Conservation (phyloP, 1,140 invertebrate genomes). For the Drosophila auraria region DNA sequence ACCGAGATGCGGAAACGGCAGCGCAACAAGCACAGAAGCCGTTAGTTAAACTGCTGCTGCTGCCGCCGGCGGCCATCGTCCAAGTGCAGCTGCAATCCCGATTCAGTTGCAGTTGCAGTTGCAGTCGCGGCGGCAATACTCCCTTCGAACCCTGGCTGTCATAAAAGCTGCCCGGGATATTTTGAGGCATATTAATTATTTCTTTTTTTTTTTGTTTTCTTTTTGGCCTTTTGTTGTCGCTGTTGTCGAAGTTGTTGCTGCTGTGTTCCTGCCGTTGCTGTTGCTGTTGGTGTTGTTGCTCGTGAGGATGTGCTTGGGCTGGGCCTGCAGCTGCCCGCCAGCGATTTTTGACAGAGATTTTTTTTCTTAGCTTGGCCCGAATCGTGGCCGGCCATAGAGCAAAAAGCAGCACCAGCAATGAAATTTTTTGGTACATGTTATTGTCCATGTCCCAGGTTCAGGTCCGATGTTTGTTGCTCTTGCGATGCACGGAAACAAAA, state of each 20-base stretch:
- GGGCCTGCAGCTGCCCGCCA: constrained; percentile 75
- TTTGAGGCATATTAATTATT: constrained; percentile 84
- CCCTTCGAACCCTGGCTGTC: constrained; percentile 74
- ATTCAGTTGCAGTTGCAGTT: constrained; percentile 51
- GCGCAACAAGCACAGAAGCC: constrained; percentile 82
- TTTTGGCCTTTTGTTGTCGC: constrained; percentile 71
- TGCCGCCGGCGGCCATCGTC: constrained; percentile 59
- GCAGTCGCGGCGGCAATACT: constrained; percentile 18
- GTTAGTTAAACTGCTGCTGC: constrained; percentile 77
- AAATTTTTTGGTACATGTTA: constrained; percentile 81
- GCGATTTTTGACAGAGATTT: constrained; percentile 80
- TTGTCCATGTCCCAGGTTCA: constrained; percentile 77
- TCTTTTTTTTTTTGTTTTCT: constrained; percentile 47
- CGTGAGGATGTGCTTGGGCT: constrained; percentile 78
- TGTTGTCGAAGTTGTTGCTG: constrained; percentile 58
- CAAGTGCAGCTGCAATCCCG: constrained; percentile 67
- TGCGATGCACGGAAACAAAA: constrained; percentile 12
- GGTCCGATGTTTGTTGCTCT: constrained; percentile 54
- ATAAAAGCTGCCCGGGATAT: constrained; percentile 74
- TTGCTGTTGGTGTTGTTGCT: constrained; percentile 48
- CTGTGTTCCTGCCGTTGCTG: constrained; percentile 36
- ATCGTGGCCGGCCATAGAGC: constrained; percentile 56
- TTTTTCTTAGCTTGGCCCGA: constrained; percentile 52
- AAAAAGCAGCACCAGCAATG: constrained; percentile 73
- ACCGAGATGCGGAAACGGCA: constrained; percentile 82